phyloP scores from a whole-genome alignment of 1,140 invertebrate species.

The Ridgeia piscesae region DNA sequence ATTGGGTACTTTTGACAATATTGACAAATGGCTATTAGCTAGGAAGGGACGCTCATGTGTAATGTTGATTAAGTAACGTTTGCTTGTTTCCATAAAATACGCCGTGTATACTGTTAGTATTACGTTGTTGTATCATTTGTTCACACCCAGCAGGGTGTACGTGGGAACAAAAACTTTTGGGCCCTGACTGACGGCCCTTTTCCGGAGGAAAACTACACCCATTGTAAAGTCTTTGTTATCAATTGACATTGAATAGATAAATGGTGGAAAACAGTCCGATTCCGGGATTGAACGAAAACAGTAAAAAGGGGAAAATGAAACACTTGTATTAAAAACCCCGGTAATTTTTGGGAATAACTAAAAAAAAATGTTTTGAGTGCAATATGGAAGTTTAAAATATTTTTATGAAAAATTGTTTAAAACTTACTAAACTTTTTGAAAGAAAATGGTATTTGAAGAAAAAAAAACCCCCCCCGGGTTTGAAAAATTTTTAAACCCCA shows the following conservation, averaged over 20 bases:
- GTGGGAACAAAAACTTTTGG: no score
- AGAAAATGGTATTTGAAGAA: background rate
- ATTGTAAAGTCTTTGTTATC: background rate
- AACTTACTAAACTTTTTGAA: background rate
- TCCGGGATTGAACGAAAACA: background rate
- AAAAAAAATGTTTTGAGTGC: background rate
- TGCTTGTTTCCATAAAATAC: no score
- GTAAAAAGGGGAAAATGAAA: background rate
- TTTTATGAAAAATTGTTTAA: background rate
- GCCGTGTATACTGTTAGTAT: no score
- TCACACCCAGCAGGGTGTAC: no score
- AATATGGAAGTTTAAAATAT: no score
- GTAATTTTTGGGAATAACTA: background rate
- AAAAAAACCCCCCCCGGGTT: background rate
- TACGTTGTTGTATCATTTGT: no score
- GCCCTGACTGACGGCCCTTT: no score
- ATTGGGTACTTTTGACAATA: no score
- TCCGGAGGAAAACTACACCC: background rate
- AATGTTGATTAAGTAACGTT: no score
- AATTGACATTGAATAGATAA: background rate
- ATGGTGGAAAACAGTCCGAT: background rate
- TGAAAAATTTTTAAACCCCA: no score
- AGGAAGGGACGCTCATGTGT: no score
- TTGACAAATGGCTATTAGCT: no score
- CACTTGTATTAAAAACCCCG: background rate